Base-by-base conservation (phyloP, 2,888 invertebrate species). In the Scaptomyza cyrtandrae region DNA sequence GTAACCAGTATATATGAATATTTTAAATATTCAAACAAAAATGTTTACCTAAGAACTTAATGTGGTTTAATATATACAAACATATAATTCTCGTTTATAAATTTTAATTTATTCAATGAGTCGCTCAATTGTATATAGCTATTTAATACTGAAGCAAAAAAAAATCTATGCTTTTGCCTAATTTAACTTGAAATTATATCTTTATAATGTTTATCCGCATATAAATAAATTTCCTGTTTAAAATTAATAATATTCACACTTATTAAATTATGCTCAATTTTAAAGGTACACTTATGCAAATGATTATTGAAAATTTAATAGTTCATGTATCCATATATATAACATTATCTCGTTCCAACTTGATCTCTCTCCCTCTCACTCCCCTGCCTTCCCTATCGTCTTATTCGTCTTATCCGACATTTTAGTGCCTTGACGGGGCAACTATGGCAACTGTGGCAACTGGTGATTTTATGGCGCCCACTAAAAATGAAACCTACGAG, bases 401-500 rank as follows among this genome's bases (percentile, higher is more conserved):
- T 49, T 41, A 50, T 35, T 24, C 14, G 14, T 9, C 3, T 49
- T 41, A 50, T 35, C 19, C 58, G 45, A 35, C 31, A 44, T 19
- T 31, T 41, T 33, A 35, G 31, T 45, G 33, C n/a, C 55, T 10
- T 19, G 6, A 7, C 11, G 59, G 33, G 59, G 33, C 11, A 52
- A 52, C 37, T 60, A 33, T 50, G 43, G 41, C 65, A 71, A 52
- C 37, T 60, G 39, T 50, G 43, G 41, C 65, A 71, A 66, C 58
- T 57, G 49, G 66, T 80, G 61, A 71, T 85, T 83, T 83, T 76
- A 88, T 61, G 71, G 64, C 69, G 52, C 69, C 56, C 88, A 79
- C 88, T 83, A 82, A 88, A 72, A 81, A 60, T 63, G 59, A 75
- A 87, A 87, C 82, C 86, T 85, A 85, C 88, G 86, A 78, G 76